Base-by-base conservation (phyloP, 2,888 invertebrate species). In the Incurvaria masculella region DNA sequence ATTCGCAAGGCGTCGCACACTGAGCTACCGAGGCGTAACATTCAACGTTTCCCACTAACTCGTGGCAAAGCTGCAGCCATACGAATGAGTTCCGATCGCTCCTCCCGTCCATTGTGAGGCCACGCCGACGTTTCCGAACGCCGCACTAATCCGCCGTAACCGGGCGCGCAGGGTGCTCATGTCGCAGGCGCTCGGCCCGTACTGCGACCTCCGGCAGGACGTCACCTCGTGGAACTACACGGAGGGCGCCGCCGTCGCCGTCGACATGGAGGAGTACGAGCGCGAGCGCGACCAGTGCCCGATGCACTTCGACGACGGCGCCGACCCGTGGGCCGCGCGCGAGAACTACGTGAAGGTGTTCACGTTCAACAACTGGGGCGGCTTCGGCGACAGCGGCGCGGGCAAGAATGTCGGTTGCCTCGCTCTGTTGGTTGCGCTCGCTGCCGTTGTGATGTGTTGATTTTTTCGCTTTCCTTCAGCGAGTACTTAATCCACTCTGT, bases 281-380 rank as follows among this genome's bases (percentile, higher is more conserved):
- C 80, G 95, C 74, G 91, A 94, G 72, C 85, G 95, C 57, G 97
- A 98, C 76, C 92, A 94, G 62, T 98, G 97, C 66, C 97, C 97
- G 0, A 97, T 97, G 94, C 87, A 91, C 65, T 98, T 97, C 63
- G 96, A 97, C 62, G 96, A 97, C 63, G 97, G 97, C 8, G 78
- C 83, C 41, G 85, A 96, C 71, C 95, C 96, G 0, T 96, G 91
- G 91, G 60, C 80, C 2, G 76, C 81, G 47, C 83, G 85, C 20
- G 89, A 90, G 61, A 88, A 85, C 60, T 84, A 80, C 46, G 81
- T 91, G 21, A 86, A 87, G 66, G 72, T 91, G 17, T 91, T 93
- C 45, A 65, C 63, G 1, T 71, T 73, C 45, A 60, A 59, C 26
- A 66, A 68, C 51, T 74, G 75, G 2, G 44, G 52, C n/a, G 70